A percentile compares a stretch with the other conserved stretches of the same genome.
phyloP scores from a whole-genome alignment of 2,888 invertebrate genomes.

The Cheilosia pagana region DNA sequence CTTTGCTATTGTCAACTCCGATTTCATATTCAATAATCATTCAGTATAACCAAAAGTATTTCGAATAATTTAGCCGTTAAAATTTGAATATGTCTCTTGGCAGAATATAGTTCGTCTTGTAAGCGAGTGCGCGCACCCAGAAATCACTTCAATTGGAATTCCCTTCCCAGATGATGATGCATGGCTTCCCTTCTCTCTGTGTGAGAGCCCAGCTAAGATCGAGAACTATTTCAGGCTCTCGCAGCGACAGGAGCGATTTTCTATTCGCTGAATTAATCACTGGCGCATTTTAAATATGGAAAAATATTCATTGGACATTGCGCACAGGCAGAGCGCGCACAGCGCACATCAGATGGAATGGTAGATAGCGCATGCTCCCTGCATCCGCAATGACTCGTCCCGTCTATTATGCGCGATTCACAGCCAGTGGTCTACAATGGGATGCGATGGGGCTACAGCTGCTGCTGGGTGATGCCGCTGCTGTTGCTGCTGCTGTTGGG shows the following conservation, averaged over 20 bases:
- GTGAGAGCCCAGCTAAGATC: conserved; percentile 45
- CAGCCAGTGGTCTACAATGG: conserved; percentile 70
- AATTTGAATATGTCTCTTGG: conserved; percentile 71
- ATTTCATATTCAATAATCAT: conserved; percentile 67
- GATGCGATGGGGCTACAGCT: conserved; percentile 54
- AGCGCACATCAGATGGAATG: conserved; percentile 55
- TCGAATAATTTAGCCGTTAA: conserved; percentile 66
- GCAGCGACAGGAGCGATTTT: conserved; percentile 63
- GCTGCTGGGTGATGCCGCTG: conserved; percentile 48
- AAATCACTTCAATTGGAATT: conserved; percentile 60
- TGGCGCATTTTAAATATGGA: conserved; percentile 72
- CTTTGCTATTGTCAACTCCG: conserved; percentile 41
- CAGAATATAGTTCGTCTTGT: conserved; percentile 46
- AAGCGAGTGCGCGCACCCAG: conserved; percentile 44
- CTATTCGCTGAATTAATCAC: conserved; percentile 74
- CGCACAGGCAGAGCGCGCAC: conserved; percentile 20
- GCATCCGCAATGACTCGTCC: conserved; percentile 47
- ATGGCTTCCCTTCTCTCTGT: conserved; percentile 26
- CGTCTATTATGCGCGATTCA: conserved; percentile 63
- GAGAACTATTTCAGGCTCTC: conserved; percentile 44
- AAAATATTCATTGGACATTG: conserved; percentile 73
- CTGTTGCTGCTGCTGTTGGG: conserved; percentile 59
- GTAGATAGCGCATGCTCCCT: conserved; percentile 43
- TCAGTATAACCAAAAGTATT: conserved; percentile 38
- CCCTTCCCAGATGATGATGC: conserved; percentile 56